Evolutionary conservation across 2,113 vertebrate genomes (phyloP).

Genomic region (Merops nubicus): DNA sequence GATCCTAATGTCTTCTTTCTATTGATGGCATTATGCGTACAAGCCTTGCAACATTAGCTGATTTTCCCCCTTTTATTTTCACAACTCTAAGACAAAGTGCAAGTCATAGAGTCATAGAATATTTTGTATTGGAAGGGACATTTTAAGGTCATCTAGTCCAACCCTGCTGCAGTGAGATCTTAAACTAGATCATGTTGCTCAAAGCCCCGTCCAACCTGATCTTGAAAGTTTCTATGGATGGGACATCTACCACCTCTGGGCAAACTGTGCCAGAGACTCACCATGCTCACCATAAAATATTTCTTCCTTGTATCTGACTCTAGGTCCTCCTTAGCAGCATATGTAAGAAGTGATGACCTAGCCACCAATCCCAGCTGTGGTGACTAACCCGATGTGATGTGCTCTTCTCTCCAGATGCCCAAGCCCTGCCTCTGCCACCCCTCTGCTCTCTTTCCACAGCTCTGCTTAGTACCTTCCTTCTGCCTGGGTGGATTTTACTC

Average conservation of each 20-base stretch:
- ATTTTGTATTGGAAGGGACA: not conserved
- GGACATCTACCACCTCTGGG: not conserved
- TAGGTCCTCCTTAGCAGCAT: not conserved
- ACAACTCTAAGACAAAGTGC: not conserved
- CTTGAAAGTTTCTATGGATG: not conserved
- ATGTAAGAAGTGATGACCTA: not conserved
- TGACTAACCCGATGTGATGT: not conserved
- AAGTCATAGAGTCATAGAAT: not conserved
- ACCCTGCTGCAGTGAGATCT: not conserved
- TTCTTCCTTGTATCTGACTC: not conserved
- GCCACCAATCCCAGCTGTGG: not conserved
- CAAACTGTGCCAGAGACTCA: not conserved
- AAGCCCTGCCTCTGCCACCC: not conserved
- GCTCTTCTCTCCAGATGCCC: fast-evolving
- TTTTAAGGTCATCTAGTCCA: not conserved
- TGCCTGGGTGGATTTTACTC: not conserved
- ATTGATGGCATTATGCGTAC: not conserved
- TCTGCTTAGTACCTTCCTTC: not conserved
- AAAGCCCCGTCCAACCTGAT: not conserved
- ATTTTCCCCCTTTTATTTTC: not conserved
- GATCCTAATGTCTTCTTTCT: not conserved
- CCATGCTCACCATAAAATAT: not conserved
- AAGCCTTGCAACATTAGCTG: not conserved
- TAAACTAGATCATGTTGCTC: not conserved
- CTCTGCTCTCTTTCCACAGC: not conserved